phyloP scores from a whole-genome alignment of 2,797 vertebrate species.

The Typhlichthys eigenmanni region DNA sequence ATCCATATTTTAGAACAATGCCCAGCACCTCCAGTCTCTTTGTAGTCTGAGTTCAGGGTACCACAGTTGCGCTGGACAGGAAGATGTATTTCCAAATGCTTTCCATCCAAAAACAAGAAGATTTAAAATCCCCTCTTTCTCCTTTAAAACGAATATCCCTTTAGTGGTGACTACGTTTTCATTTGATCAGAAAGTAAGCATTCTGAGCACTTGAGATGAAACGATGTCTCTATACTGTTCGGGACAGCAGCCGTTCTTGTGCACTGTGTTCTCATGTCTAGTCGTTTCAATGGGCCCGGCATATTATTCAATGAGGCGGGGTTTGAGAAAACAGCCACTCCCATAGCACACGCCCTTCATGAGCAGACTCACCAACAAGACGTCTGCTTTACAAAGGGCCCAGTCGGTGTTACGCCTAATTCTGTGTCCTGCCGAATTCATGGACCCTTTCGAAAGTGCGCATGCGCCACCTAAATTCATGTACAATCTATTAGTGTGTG shows the following conservation, averaged over 20 bases:
- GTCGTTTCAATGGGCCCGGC: slow-evolving; percentile 65
- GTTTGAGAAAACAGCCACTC: slow-evolving; percentile 29
- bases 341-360: slow-evolving; percentile 60
- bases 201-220: slow-evolving; percentile 16
- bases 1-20: slow-evolving; percentile 53
- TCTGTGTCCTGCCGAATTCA: no score
- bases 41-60: slow-evolving; percentile 68
- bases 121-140: slow-evolving; percentile 21
- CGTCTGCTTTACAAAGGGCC: slow-evolving; percentile 23
- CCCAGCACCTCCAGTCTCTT: slow-evolving; percentile 51
- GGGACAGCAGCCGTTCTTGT: slow-evolving; percentile 9
- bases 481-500: no score
- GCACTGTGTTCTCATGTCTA: slow-evolving; percentile 40
- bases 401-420: background rate
- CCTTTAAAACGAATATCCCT: background rate
- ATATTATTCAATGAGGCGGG: slow-evolving; percentile 68
- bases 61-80: slow-evolving; percentile 59
- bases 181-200: slow-evolving; percentile 14
- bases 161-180: background rate
- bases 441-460: no score
- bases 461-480: no score
- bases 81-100: slow-evolving; percentile 44
- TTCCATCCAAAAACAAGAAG: slow-evolving; percentile 59
- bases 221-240: background rate
- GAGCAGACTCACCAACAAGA: slow-evolving; percentile 5